These are phyloP conservation scores for Bombyx huttoni DNA, from an alignment of 2,888 invertebrate species.

Conservation along the genomic window DNA sequence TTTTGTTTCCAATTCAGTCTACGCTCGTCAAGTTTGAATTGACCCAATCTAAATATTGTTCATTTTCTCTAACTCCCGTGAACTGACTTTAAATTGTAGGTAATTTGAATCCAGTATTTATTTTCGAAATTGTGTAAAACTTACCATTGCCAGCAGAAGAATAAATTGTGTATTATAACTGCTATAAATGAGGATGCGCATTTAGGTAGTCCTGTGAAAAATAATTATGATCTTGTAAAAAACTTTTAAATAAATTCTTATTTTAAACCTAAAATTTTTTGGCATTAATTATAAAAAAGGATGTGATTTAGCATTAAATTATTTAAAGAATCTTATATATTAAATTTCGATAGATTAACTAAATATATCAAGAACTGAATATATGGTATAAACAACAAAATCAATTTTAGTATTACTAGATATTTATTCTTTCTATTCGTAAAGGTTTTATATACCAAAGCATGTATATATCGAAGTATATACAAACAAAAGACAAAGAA, in stretches of 20 bases:
- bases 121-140: background rate
- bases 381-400: too few relatives aligned
- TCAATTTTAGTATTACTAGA: background rate
- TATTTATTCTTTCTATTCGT: background rate
- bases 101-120: background rate
- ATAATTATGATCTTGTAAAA: too few relatives aligned
- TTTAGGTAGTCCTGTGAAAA: conserved; percentile 36
- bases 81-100: background rate
- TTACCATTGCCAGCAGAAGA: conserved; percentile 47
- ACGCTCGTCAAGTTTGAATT: background rate
- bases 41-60: background rate
- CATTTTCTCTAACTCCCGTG: background rate
- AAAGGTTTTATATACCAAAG: background rate
- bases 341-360: too few relatives aligned
- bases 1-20: conserved; percentile 2
- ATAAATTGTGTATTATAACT: conserved; percentile 35
- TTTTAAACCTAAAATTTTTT: too few relatives aligned
- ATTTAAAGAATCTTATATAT: too few relatives aligned
- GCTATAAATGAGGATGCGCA: conserved; percentile 29
- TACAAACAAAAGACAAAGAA: too few relatives aligned
- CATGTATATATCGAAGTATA: too few relatives aligned
- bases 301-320: too few relatives aligned
- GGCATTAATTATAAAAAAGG: too few relatives aligned
- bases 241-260: too few relatives aligned
- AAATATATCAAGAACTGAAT: too few relatives aligned